Conservation (phyloP, 1,140 invertebrate species). For the Lordiphosa clarofinis region DNA sequence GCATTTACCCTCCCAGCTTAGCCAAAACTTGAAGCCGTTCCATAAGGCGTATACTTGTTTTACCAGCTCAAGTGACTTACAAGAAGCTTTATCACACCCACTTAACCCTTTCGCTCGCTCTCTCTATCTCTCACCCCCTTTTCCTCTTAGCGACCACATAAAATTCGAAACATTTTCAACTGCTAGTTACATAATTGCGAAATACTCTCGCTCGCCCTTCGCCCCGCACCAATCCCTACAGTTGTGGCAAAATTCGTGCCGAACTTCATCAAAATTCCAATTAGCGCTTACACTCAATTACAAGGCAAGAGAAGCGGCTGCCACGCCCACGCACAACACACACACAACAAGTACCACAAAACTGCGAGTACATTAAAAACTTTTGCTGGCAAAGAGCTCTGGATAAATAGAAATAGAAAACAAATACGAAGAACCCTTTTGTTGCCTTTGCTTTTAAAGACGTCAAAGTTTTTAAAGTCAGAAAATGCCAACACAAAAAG, state of each 20-base stretch:
- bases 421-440: constrained; percentile 31
- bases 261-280: constrained; percentile 76
- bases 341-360: constrained; percentile 39
- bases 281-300: constrained; percentile 76
- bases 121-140: constrained; percentile 14
- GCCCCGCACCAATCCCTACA: background rate
- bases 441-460: constrained; percentile 21
- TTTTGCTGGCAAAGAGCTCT: constrained; percentile 28
- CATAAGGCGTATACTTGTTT: constrained; percentile 65
- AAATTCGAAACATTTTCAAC: constrained; percentile 73
- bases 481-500: constrained; percentile 2
- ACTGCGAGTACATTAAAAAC: constrained; percentile 70
- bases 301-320: constrained; percentile 48
- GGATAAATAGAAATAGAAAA: constrained; percentile 44
- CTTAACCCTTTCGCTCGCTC: constrained; percentile 20
- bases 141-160: constrained; percentile 56
- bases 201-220: constrained; percentile 14
- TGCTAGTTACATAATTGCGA: constrained; percentile 73
- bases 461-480: constrained; percentile 9
- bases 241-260: constrained; percentile 66
- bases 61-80: constrained; percentile 54
- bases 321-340: constrained; percentile 41
- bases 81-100: constrained; percentile 60
- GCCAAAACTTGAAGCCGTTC: constrained; percentile 28
- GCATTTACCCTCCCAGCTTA: background rate